Base-by-base conservation (phyloP, 2,888 invertebrate genomes). In the Tyria jacobaeae region DNA sequence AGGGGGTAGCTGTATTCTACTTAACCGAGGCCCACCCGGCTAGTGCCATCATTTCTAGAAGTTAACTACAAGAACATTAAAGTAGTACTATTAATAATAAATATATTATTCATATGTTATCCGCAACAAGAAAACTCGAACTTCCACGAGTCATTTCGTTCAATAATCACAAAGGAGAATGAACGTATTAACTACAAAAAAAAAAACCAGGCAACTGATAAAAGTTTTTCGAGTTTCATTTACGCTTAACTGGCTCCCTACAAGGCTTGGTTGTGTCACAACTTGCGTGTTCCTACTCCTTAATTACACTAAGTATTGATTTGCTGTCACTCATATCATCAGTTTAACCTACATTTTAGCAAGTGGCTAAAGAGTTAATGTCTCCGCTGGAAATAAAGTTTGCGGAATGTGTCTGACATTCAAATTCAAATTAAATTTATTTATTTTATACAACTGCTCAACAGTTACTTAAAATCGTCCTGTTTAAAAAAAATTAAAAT, bases 281-380 rank as follows among this genome's bases (percentile, higher is more conserved):
- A 62, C 60, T 60, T 54, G 65, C 71, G 64, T 71, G 73, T 67
- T 57, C 55, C 58, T 65, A 51, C 54, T 54, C 64, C 55, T 49
- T 71, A 73, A 73, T 70, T 71, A 71, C 60, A 59, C 66, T 62
- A 61, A 63, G 49, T 74, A 77, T 76, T 63, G 76, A 76, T 76
- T 77, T 70, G 35, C 62, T 73, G 68, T 70, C 73, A 70, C 60
- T 66, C 62, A 17, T 49, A 60, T 61, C 41, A 67, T 68, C 54
- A 56, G 37, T 66, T 52, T 62, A 59, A 56, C 62, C 61, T 56
- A 62, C 50, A 66, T 64, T 57, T 59, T 49, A 41, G 50, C 44
- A 34, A 61, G 47, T 41, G 21, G 49, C 41, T 53, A 53, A 34
- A 59, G 49, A 34, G 25, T 54, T 58, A 49, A 57, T 25, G n/a